Conservation (phyloP, 2,888 invertebrate genomes). For the Diplazon laetatorius region DNA sequence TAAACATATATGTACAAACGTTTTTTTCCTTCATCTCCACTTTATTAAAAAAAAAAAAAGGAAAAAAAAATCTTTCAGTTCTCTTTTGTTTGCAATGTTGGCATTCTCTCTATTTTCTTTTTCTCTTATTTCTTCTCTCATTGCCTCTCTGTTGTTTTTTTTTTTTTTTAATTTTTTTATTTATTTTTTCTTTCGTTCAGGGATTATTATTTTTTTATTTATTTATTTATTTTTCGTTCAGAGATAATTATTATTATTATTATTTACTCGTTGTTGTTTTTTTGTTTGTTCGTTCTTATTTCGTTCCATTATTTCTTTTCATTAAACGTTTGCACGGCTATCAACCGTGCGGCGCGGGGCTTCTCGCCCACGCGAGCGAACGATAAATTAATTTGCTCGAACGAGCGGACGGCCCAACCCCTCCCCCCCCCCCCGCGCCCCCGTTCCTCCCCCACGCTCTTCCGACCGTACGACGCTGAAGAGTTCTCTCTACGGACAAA, state of each 20-base stretch:
- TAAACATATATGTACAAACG: no score
- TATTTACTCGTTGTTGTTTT: no score
- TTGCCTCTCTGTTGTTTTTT: no score
- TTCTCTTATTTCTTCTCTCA: neutral
- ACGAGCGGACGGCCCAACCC: conserved; percentile 37
- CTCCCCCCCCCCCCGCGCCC: no score
- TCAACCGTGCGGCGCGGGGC: conserved; percentile 45
- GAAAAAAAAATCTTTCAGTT: no score
- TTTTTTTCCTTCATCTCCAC: neutral
- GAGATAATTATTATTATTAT: no score
- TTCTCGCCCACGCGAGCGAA: conserved; percentile 49
- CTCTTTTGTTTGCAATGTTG: conserved; percentile 35
- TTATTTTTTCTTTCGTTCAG: no score
- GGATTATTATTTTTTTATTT: no score
- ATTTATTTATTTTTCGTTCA: no score
- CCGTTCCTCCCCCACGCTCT: conserved; percentile 27
- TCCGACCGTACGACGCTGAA: conserved; percentile 7
- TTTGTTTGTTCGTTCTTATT: no score
- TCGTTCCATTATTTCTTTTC: conserved; percentile 33
- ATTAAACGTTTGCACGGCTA: conserved; percentile 48
- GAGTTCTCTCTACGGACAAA: conserved; percentile 35
- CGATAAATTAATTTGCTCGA: conserved; percentile 60
- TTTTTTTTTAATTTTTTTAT: no score
- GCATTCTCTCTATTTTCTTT: conserved; percentile 7
- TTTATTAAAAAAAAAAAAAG: no score